Evolutionary conservation across 2,797 vertebrate genomes (phyloP).

Genomic region (Fistularia tabacaria): DNA sequence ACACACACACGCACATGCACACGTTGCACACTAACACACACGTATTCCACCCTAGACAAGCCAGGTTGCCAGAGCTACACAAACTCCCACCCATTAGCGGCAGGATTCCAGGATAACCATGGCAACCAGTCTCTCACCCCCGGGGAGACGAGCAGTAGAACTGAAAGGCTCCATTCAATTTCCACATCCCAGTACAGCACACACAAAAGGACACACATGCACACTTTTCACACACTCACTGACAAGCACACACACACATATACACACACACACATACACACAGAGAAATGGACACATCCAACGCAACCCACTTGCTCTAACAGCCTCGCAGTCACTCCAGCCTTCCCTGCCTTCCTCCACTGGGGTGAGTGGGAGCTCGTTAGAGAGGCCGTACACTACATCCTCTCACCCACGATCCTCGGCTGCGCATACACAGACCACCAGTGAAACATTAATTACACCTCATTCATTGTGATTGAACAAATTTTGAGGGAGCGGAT

Average conservation of each 20-base stretch:
- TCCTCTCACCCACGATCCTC: slow-evolving; percentile 71
- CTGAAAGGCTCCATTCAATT: slow-evolving; percentile 88
- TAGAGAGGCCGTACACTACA: slow-evolving; percentile 72
- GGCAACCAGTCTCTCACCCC: slow-evolving; percentile 91
- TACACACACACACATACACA: slow-evolving; percentile 36
- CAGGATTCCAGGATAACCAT: slow-evolving; percentile 95
- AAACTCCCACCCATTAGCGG: slow-evolving; percentile 89
- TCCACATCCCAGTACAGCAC: slow-evolving; percentile 79
- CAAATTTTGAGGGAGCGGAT: slow-evolving; percentile 47
- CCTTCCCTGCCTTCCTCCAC: slow-evolving; percentile 72
- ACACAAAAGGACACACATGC: slow-evolving; percentile 78
- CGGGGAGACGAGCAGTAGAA: slow-evolving; percentile 84
- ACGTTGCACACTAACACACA: slow-evolving; percentile 51
- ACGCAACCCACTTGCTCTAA: slow-evolving; percentile 71
- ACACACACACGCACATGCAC: slow-evolving; percentile 49
- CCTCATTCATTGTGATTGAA: slow-evolving; percentile 67
- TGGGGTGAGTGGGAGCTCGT: slow-evolving; percentile 78
- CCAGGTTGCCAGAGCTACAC: slow-evolving; percentile 80
- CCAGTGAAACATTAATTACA: slow-evolving; percentile 67
- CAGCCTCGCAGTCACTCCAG: slow-evolving; percentile 76
- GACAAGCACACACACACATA: slow-evolving; percentile 43
- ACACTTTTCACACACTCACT: slow-evolving; percentile 72
- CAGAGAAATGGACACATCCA: slow-evolving; percentile 63
- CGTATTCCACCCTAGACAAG: slow-evolving; percentile 79
- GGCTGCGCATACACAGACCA: slow-evolving; percentile 54